phyloP scores from a whole-genome alignment of 2,888 invertebrate species.

The Digitonthophagus gazella region DNA sequence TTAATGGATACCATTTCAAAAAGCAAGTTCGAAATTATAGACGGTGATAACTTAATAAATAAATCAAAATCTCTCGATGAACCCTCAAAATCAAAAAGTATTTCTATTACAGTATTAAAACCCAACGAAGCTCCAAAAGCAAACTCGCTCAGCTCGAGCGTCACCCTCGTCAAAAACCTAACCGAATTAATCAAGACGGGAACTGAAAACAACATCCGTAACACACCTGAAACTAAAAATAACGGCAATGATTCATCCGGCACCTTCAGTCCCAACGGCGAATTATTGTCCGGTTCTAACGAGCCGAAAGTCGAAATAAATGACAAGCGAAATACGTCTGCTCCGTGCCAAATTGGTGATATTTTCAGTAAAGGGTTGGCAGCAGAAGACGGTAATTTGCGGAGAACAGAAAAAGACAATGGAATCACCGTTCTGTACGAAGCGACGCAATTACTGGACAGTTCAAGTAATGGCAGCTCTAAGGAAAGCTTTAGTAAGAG shows the following conservation, averaged over 20 bases:
- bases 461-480: too few relatives aligned
- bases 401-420: not conserved
- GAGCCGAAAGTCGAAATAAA: constrained; percentile 20
- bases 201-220: constrained; percentile 22
- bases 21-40: not conserved
- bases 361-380: constrained; percentile 22
- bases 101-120: constrained; percentile 11
- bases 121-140: constrained; percentile 20
- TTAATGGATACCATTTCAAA: not conserved
- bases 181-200: constrained; percentile 26
- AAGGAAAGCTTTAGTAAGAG: too few relatives aligned
- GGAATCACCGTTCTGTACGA: not conserved
- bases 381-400: constrained; percentile 1
- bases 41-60: not conserved
- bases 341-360: constrained; percentile 5
- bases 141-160: not conserved
- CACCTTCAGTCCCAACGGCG: constrained; percentile 22
- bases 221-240: constrained; percentile 29
- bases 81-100: constrained; percentile 5
- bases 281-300: constrained; percentile 23
- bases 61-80: not conserved
- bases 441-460: not conserved
- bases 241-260: constrained; percentile 23
- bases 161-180: constrained; percentile 21
- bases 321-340: constrained; percentile 14